These are phyloP conservation scores for Leptoclinus maculatus DNA, from an alignment of 2,797 vertebrate genomes.

Conservation along the genomic window DNA sequence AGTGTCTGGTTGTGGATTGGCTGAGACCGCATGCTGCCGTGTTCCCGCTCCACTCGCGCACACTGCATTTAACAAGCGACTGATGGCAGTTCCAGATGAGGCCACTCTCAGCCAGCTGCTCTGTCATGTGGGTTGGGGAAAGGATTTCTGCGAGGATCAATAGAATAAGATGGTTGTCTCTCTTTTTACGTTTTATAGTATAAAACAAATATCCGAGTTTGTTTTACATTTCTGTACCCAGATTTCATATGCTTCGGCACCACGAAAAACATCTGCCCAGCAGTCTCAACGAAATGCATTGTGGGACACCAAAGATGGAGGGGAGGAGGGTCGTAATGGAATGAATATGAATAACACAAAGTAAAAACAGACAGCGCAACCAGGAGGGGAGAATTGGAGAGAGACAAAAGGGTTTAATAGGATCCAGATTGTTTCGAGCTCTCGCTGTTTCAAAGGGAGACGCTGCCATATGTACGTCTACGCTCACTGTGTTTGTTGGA, in stretches of 20 bases:
- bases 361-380: constrained; percentile 74
- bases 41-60: constrained; percentile 46
- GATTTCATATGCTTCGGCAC: constrained; percentile 32
- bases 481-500: constrained; percentile 50
- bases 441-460: constrained; percentile 71
- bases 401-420: constrained; percentile 77
- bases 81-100: constrained; percentile 77
- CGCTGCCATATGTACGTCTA: constrained; percentile 41
- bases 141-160: constrained; percentile 52
- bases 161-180: constrained; percentile 44
- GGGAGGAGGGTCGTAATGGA: constrained; percentile 60
- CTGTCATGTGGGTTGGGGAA: constrained; percentile 61
- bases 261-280: constrained; percentile 75
- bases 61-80: constrained; percentile 69
- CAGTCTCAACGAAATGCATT: constrained; percentile 77
- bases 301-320: constrained; percentile 63
- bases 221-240: constrained; percentile 1
- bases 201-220: background rate
- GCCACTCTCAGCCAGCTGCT: constrained; percentile 68
- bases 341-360: constrained; percentile 80
- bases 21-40: constrained; percentile 62
- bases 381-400: constrained; percentile 63
- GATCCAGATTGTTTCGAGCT: constrained; percentile 73
- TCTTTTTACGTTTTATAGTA: constrained; percentile 18
- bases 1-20: constrained; percentile 69